phyloP scores from a whole-genome alignment of 2,888 invertebrate species.

The Cordilura impudica region DNA sequence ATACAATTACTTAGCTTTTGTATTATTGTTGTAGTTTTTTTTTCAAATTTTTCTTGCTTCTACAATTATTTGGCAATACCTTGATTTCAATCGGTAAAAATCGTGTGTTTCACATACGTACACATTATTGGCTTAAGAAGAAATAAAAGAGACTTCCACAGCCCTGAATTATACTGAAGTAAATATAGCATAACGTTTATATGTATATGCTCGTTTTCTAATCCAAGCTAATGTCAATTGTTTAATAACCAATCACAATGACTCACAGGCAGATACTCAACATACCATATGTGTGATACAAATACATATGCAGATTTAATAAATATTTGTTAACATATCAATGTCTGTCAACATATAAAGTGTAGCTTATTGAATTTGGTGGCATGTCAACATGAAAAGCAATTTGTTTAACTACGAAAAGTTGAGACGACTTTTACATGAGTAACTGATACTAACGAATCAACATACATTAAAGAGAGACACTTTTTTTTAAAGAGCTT shows the following conservation, averaged over 20 bases:
- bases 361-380: neutral
- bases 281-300: conserved; percentile 20
- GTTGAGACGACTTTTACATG: neutral
- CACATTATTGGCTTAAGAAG: neutral
- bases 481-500: too few relatives aligned
- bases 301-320: too few relatives aligned
- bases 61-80: conserved; percentile 32
- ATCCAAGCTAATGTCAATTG: conserved; percentile 29
- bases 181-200: neutral
- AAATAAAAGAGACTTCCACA: conserved; percentile 28
- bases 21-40: conserved; percentile 1
- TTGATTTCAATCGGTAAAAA: conserved; percentile 4
- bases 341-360: neutral
- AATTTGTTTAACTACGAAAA: conserved; percentile 39
- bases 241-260: neutral
- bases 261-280: neutral
- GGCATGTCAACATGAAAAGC: conserved; percentile 29
- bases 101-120: neutral
- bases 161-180: conserved; percentile 24
- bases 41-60: conserved; percentile 3
- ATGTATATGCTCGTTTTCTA: conserved; percentile 1
- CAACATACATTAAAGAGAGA: too few relatives aligned
- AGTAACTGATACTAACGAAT: too few relatives aligned
- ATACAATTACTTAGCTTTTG: conserved; percentile 4
- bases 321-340: conserved; percentile 20